Evolutionary conservation across 2,113 vertebrate genomes (phyloP).

Genomic region (Planiliza haematocheilus): DNA sequence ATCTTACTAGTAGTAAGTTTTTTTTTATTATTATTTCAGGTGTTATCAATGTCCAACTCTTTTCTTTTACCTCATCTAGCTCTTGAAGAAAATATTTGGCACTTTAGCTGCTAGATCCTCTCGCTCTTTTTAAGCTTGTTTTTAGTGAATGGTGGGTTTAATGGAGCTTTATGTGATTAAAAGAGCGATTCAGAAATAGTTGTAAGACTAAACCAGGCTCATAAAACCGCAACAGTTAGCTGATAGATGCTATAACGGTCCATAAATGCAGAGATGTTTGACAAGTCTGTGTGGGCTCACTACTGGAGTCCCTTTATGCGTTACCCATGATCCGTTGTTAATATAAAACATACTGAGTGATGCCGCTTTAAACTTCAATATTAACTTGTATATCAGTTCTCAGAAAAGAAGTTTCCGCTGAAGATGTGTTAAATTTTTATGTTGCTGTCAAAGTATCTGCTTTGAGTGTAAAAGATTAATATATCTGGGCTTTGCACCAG

Average conservation of each 20-base stretch:
- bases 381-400: background rate
- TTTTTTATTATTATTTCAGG: too few relatives aligned
- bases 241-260: background rate
- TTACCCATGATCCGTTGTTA: background rate
- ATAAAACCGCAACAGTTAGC: background rate
- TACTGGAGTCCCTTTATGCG: background rate
- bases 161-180: too few relatives aligned
- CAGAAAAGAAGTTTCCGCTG: background rate
- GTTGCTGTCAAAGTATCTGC: constrained; percentile 5
- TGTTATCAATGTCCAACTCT: too few relatives aligned
- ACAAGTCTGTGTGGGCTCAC: too few relatives aligned
- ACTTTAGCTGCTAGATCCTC: too few relatives aligned
- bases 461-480: constrained; percentile 9
- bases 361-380: background rate
- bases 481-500: constrained; percentile 17
- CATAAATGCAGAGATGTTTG: background rate
- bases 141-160: too few relatives aligned
- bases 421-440: background rate
- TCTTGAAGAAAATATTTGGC: too few relatives aligned
- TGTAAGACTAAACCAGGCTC: background rate
- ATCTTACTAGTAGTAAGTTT: background rate
- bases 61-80: background rate
- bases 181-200: too few relatives aligned
- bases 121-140: too few relatives aligned
- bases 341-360: background rate